Percentiles rank a stretch among this genome's conserved stretches.
Evolutionary conservation across 2,113 vertebrate genomes (phyloP).

Genomic region (Pardalotus punctatus): DNA sequence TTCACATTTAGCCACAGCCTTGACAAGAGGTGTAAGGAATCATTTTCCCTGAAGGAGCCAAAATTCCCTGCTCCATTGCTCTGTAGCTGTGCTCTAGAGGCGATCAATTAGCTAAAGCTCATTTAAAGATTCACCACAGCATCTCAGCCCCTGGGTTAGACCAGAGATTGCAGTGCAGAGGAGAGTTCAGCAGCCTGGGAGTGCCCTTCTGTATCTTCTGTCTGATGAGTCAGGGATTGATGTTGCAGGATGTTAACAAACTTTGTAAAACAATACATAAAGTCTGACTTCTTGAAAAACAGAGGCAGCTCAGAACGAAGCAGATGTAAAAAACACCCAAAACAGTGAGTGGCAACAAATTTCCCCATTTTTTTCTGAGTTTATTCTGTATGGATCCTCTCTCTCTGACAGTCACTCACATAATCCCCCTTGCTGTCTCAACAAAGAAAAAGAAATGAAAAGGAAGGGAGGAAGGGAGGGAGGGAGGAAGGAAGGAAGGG

Average conservation of each 20-base stretch:
- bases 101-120: background rate
- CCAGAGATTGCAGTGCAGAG: background rate
- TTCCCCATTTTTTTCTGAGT: background rate
- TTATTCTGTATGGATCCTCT: background rate
- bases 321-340: background rate
- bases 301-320: background rate
- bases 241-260: background rate
- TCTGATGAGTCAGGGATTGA: background rate
- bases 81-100: background rate
- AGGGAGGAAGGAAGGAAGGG: no score
- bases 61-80: background rate
- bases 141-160: background rate
- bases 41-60: background rate
- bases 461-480: no score
- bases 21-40: background rate
- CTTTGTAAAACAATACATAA: background rate
- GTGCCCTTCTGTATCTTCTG: background rate
- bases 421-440: background rate
- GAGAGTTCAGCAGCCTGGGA: background rate
- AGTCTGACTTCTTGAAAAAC: background rate
- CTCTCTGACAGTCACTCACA: background rate
- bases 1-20: background rate
- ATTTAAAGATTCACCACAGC: background rate
- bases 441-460: no score
- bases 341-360: background rate